phyloP scores from a whole-genome alignment of 2,797 vertebrate species.

The Sebastes flavidus region DNA sequence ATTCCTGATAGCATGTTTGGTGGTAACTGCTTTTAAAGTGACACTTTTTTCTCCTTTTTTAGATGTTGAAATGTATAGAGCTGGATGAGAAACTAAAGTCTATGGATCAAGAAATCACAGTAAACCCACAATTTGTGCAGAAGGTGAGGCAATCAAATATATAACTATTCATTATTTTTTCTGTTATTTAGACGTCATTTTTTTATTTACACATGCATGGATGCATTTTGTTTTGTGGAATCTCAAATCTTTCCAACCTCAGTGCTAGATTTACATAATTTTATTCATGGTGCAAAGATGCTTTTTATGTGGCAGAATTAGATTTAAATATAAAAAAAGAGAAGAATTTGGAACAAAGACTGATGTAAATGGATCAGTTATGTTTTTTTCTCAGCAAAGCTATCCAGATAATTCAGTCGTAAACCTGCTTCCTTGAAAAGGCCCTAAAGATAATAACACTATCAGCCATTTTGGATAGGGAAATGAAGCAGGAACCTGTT shows the following conservation, averaged over 20 bases:
- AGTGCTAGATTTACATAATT: neutral
- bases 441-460: neutral
- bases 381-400: neutral
- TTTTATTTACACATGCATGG: neutral
- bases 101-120: slow-evolving; percentile 99
- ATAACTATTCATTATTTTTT: neutral
- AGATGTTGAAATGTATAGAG: slow-evolving; percentile 99
- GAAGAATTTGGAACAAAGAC: too few relatives aligned
- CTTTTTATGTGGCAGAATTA: neutral
- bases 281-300: neutral
- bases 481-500: neutral
- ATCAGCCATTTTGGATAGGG: neutral
- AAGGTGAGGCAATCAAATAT: slow-evolving; percentile 84
- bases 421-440: neutral
- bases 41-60: neutral
- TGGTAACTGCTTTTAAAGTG: neutral
- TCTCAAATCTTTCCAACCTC: neutral
- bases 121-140: slow-evolving; percentile 99
- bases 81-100: slow-evolving; percentile 98
- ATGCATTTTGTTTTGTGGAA: neutral
- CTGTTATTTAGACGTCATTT: neutral
- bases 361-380: too few relatives aligned
- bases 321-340: neutral
- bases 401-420: neutral
- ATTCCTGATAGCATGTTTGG: neutral